Percentiles rank a stretch among this genome's conserved stretches.
phyloP scores from a whole-genome alignment of 2,797 vertebrate species.

The Hypotaenidia philippensis region DNA sequence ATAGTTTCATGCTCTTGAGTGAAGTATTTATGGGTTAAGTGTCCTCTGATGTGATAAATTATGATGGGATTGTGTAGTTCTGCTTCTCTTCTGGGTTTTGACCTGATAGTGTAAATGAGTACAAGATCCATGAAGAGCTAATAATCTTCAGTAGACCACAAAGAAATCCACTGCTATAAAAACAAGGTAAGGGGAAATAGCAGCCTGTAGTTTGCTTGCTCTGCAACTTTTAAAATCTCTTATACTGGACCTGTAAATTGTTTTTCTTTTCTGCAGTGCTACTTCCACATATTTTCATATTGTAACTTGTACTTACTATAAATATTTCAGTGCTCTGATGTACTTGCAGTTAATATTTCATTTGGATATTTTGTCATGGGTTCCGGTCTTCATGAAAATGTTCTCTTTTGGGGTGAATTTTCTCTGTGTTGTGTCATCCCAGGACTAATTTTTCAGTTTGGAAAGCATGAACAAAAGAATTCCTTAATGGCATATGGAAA shows the following conservation, averaged over 20 bases:
- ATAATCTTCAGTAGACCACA: background rate
- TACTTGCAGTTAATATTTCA: background rate
- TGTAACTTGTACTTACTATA: background rate
- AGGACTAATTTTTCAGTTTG: slow-evolving; percentile 4
- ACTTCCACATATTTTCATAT: background rate
- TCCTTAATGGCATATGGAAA: slow-evolving; percentile 33
- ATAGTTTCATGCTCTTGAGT: background rate
- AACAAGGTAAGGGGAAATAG: background rate
- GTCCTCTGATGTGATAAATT: background rate
- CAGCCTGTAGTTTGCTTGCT: background rate
- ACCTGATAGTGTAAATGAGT: background rate
- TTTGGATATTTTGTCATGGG: background rate
- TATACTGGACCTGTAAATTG: background rate
- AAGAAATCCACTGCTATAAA: background rate
- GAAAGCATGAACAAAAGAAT: slow-evolving; percentile 13
- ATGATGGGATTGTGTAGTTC: rapidly evolving
- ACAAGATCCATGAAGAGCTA: background rate
- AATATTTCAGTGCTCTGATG: background rate
- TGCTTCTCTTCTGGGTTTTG: background rate
- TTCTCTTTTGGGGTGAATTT: slow-evolving; percentile 1
- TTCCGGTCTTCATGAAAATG: background rate
- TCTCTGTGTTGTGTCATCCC: slow-evolving; percentile 3
- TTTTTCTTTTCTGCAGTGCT: background rate
- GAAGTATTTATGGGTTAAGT: background rate
- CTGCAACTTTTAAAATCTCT: background rate